Base-by-base conservation (phyloP, 2,888 invertebrate species). In the Eupelmus urozonus region DNA sequence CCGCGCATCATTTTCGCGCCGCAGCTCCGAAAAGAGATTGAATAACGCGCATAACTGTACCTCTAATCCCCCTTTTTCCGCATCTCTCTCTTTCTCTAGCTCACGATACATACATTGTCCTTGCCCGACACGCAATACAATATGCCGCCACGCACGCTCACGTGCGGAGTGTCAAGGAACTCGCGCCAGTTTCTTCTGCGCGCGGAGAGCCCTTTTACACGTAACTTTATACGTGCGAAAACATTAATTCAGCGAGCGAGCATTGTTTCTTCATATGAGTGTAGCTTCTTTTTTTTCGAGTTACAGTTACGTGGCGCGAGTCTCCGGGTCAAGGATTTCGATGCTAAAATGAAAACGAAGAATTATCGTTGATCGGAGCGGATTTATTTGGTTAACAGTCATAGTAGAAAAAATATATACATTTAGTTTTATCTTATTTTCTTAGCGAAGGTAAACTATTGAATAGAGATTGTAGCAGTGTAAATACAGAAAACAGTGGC, bases 91-190 rank as follows among this genome's bases (percentile, higher is more conserved):
- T 9, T 34, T 9, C 34, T 3, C 34, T 34, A 9, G 9, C 34
- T 34, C 34, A 34, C 9, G 51, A 51, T 20, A 16, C 45, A 5
- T 7, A 60, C 42, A 71, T 49, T 73, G 29, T 73, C 73, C 57
- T 63, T 73, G 57, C 40, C 4, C 20, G 16, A 16, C 16, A 16
- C 16, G 45, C 2, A 45, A 45, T 45, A 45, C 16, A 16, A 7
- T 13, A 45, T 45, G 16, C 45, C 23, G 25, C 51, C n/a, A 1
- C 23, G 27, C 20, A 55, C 0, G 18, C 59, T 7, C 51, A 45
- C 25, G 18, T 18, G 53, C 1, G 9, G 20, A 51, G 66, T 59
- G 66, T 67, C 59, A 51, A 76, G 75, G 69, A 69, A 69, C 62
- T 69, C 69, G 13, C 16, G 45, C 65, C 18, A 65, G 23, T 73